Percentiles rank a stretch among this genome's conserved stretches.
Conservation (phyloP, 64 coral and sea anemone genomes). For the Stichodactyla mertensii region DNA sequence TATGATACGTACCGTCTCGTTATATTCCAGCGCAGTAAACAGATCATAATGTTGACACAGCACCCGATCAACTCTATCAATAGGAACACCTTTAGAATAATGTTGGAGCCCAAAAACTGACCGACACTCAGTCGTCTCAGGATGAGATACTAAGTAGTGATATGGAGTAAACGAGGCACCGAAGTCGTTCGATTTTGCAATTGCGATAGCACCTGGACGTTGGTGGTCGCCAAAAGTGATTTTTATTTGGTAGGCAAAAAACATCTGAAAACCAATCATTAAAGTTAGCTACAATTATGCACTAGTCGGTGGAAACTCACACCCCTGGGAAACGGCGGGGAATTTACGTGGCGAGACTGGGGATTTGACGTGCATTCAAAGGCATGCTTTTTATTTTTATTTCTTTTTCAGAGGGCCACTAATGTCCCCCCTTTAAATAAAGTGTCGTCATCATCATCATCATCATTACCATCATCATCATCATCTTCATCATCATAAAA, state of each 20-base stretch:
- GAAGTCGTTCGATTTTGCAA: conserved; percentile 59
- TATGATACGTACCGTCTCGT: conserved; percentile 66
- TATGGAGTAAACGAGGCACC: conserved; percentile 54
- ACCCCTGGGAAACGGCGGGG: too few relatives aligned
- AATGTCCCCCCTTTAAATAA: too few relatives aligned
- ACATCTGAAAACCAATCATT: conserved; percentile 12
- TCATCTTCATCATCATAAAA: too few relatives aligned
- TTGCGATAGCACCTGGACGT: conserved; percentile 52
- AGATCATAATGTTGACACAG: conserved; percentile 65
- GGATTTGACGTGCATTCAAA: too few relatives aligned
- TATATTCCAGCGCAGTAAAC: conserved; percentile 46
- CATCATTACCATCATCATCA: too few relatives aligned
- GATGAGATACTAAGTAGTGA: conserved; percentile 69
- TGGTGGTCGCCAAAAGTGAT: conserved; percentile 80
- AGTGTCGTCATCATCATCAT: too few relatives aligned
- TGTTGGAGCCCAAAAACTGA: conserved; percentile 33
- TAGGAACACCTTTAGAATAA: conserved; percentile 1
- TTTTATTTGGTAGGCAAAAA: conserved; percentile 57
- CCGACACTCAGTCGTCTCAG: conserved; percentile 29
- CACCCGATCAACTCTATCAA: conserved; percentile 56
- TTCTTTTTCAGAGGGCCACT: too few relatives aligned
- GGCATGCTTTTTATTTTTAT: too few relatives aligned
- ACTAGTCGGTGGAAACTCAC: too few relatives aligned
- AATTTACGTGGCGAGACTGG: too few relatives aligned
- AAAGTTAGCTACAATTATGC: too few relatives aligned